These are phyloP conservation scores for Notospermus geniculatus DNA, from an alignment of 1,140 invertebrate genomes.

Conservation along the genomic window DNA sequence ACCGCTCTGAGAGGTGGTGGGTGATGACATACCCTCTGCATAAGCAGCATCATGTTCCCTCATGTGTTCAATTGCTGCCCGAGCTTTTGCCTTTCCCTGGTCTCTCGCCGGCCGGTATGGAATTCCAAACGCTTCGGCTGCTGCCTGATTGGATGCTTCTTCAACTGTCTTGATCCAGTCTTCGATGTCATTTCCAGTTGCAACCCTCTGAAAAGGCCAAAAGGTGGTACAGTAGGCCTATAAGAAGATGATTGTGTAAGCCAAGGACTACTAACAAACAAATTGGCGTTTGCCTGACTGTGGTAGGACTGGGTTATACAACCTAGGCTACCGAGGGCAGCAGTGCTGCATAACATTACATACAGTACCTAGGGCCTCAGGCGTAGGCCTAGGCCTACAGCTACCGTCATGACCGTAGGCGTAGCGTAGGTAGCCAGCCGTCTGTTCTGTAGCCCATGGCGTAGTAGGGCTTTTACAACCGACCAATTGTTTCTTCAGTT, in stretches of 20 bases:
- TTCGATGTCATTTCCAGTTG: slow-evolving; percentile 27
- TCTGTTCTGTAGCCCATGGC: no score
- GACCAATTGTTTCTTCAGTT: no score
- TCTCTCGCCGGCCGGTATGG: background rate
- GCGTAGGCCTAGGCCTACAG: no score
- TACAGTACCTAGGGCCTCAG: no score
- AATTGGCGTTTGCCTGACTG: background rate
- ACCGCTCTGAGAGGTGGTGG: no score
- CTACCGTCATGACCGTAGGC: no score
- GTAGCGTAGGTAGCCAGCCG: no score
- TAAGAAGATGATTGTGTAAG: slow-evolving; percentile 11
- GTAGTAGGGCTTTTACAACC: no score
- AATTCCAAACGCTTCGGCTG: slow-evolving; percentile 27
- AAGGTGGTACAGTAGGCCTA: background rate
- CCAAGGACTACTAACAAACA: slow-evolving; percentile 4
- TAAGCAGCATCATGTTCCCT: slow-evolving; percentile 29
- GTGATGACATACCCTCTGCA: slow-evolving; percentile 26
- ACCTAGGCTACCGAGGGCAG: no score
- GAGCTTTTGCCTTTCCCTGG: slow-evolving; percentile 13
- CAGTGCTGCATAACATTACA: no score
- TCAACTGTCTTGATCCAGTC: slow-evolving; percentile 37
- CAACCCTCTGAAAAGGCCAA: slow-evolving; percentile 26
- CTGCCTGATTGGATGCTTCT: slow-evolving; percentile 27
- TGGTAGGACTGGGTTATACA: no score
- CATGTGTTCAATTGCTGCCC: slow-evolving; percentile 9